Evolutionary conservation across 2,888 invertebrate species (phyloP), one percentile per base, ranked within the genome.

Genomic region (Volucella bombylans): DNA sequence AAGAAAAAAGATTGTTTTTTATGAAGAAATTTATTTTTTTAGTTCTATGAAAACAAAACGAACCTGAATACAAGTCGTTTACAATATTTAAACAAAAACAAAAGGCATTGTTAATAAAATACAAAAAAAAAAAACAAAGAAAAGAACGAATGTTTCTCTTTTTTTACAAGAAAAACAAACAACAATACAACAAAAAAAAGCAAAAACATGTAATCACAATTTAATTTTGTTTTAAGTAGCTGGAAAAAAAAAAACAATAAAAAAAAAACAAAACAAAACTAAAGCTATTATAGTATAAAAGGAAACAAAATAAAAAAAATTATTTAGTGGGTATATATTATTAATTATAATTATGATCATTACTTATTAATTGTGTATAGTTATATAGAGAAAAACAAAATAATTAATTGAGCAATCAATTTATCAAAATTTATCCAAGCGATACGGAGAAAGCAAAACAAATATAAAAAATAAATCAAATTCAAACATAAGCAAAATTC

Each of bases 301-400:
- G 39, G 10, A 45, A 69, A 57, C 18, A 68, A 45, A 50, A 38
- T 23, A 74, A 69, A 54, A 47, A 23, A 77, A 78, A 82, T 64
- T 55, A 82, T 83, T 83, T 80, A 83, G 80, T 80, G 83, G 55
- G 65, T 83, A 83, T 74, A 76, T 76, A 73, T 82, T 73, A 80
- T 80, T 76, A 72, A 67, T 78, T 72, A 64, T 64, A 72, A 72
- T 82, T 78, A 78, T 67, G 10, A 68, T 72, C 45, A 61, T 78
- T 80, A 64, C 50, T 79, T 59, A 79, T 59, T 52, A 59, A 71
- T 80, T 80, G 83, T 76, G 83, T 80, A 83, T 59, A 83, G 82
- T 73, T 79, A 68, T 73, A 39, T 72, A 79, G 69, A 43, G 59
- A 45, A 41, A 54, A 43, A 55, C 31, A 38, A 62, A 61, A 65